A percentile compares a stretch with the other conserved stretches of the same genome.
These are phyloP conservation scores for Chitala chitala DNA, from an alignment of 2,113 vertebrate species.

Conservation along the genomic window DNA sequence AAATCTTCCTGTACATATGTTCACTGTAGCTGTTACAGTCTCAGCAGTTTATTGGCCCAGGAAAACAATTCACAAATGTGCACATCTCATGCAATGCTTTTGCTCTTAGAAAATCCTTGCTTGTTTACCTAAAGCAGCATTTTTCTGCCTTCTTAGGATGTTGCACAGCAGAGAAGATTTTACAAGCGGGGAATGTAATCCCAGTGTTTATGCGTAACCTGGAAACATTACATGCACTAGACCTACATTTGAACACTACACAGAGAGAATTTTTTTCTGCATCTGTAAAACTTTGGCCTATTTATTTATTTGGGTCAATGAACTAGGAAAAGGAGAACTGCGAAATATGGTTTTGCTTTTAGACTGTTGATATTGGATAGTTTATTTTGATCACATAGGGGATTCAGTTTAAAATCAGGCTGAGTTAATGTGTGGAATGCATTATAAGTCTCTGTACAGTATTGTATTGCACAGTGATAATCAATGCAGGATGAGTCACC, in stretches of 20 bases:
- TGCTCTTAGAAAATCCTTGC: not conserved
- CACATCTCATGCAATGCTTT: not conserved
- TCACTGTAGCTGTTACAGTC: not conserved
- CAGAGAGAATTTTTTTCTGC: not conserved
- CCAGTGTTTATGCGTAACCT: slow-evolving; percentile 9
- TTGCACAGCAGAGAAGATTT: not conserved
- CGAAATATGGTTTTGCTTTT: not conserved
- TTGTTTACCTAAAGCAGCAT: slow-evolving; percentile 8
- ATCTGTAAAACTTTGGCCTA: not conserved
- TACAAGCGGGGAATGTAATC: not conserved
- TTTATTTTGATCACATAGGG: not conserved
- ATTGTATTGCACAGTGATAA: no score
- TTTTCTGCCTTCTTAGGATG: slow-evolving; percentile 11
- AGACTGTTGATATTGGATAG: not conserved
- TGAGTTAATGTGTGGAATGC: no score
- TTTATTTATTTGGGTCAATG: slow-evolving; percentile 1
- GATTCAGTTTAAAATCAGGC: not conserved
- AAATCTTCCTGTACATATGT: no score
- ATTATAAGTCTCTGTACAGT: no score
- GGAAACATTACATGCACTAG: not conserved
- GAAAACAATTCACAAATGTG: not conserved
- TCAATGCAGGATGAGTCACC: no score
- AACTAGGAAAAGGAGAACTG: not conserved
- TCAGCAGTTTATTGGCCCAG: not conserved
- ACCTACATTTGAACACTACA: not conserved